Conservation (phyloP, 2,797 vertebrate species). For the Pseudochirops cupreus region DNA sequence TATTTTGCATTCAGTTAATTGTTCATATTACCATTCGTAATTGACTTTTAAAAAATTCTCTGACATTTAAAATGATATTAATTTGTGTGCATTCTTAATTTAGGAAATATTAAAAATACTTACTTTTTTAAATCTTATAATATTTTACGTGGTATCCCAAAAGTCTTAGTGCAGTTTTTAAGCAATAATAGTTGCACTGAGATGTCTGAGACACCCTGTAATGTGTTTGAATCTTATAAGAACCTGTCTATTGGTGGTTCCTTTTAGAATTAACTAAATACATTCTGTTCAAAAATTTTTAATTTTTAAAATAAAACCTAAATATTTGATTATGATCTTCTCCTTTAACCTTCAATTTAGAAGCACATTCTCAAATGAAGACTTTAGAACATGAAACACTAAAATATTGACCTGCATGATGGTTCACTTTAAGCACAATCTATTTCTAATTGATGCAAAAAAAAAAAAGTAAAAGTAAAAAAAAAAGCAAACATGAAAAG, state of each 20-base stretch:
- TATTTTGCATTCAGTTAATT: constrained; percentile 23
- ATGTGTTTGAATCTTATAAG: constrained; percentile 33
- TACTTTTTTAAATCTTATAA: constrained; percentile 29
- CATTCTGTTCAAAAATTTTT: not conserved
- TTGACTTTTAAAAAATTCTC: constrained; percentile 36
- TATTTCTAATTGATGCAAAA: not conserved
- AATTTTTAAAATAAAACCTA: constrained; percentile 44
- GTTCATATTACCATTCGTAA: constrained; percentile 17
- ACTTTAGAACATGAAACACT: constrained; percentile 4
- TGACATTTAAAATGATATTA: constrained; percentile 14
- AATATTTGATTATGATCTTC: constrained; percentile 16
- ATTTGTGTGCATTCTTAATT: not conserved
- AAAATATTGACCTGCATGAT: constrained; percentile 23
- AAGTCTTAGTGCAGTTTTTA: constrained; percentile 2
- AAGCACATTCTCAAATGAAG: constrained; percentile 28
- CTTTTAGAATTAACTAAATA: constrained; percentile 10
- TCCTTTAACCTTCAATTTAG: constrained; percentile 35
- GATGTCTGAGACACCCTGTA: constrained; percentile 16
- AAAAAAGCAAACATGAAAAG: constrained; percentile 18
- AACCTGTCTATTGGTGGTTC: not conserved
- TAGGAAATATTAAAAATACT: constrained; percentile 27
- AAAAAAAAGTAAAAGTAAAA: not conserved
- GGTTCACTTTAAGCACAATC: constrained; percentile 33
- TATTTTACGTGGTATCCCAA: not conserved
- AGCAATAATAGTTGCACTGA: not conserved